Evolutionary conservation across 2,888 invertebrate species (phyloP), one percentile per base, ranked within the genome.

Genomic region (Bellardia bayeri): DNA sequence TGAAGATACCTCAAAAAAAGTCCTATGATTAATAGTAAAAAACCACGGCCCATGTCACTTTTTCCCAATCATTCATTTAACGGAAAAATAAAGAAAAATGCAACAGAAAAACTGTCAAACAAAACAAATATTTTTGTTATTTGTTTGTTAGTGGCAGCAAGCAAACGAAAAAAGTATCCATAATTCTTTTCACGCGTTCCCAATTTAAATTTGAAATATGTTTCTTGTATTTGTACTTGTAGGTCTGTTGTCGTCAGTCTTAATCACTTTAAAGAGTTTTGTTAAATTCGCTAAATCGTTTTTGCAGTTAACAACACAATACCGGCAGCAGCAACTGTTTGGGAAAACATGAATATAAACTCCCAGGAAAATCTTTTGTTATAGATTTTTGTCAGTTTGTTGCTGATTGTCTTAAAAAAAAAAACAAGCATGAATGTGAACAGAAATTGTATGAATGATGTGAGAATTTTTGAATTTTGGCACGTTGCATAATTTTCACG

Each of bases 171-270:
- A 75, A 69, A 69, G 33, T 54, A 16, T 64, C 49, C 66, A 84
- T 74, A 58, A 84, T 84, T 84, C 66, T 84, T 72, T 84, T 84
- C 79, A 66, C 84, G 84, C 79, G 84, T 84, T 84, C 84, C 79
- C 78, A 84, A 79, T 84, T 79, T 66, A 66, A 79, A 79, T 79
- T 56, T 78, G 56, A 76, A 66, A 64, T 40, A 71, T 71, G 71
- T 76, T 56, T 66, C 74, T 63, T 37, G 45, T 45, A 13, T 13
- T 13, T 16, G 30, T 72, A 63, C 16, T 58, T 63, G 42, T 37
- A 64, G 42, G 13, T 49, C 45, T 37, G 61, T 33, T 61, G 75
- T 68, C 58, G 6, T 8, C 3, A 14, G 30, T 72, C 42, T 72
- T 72, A 81, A 76, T 40, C 58, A 37, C 40, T 82, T 82, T 23